Conservation (phyloP, 2,797 vertebrate genomes). For the Furcifer pardalis region DNA sequence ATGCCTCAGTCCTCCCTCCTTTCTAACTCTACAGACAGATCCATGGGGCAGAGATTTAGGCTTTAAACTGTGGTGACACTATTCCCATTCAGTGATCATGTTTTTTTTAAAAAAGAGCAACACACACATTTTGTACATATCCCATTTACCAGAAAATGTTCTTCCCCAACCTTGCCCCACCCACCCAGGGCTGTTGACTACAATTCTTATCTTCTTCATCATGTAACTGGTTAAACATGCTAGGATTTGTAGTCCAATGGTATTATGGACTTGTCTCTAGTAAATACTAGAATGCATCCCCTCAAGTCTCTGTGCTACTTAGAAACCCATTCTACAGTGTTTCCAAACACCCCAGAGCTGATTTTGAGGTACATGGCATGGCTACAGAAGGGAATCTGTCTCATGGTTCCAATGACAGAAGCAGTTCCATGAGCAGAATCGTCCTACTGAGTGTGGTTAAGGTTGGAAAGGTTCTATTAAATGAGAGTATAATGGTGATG, state of each 20-base stretch:
- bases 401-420: neutral
- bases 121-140: neutral
- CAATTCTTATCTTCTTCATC: neutral
- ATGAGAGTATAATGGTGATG: neutral
- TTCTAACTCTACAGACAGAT: neutral
- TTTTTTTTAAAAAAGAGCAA: neutral
- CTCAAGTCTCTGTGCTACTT: neutral
- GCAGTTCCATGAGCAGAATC: neutral
- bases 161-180: too few species aligned
- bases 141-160: neutral
- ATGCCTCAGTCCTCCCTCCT: neutral
- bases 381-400: neutral
- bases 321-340: neutral
- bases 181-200: too few species aligned
- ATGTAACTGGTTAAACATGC: neutral
- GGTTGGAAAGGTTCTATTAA: neutral
- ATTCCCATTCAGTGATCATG: too few species aligned
- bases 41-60: neutral
- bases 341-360: neutral
- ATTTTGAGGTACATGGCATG: neutral
- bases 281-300: neutral
- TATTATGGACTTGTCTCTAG: neutral
- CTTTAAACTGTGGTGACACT: neutral
- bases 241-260: neutral
- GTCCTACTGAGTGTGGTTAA: neutral